phyloP scores from a whole-genome alignment of 2,888 invertebrate species.

The Colletes collaris region DNA sequence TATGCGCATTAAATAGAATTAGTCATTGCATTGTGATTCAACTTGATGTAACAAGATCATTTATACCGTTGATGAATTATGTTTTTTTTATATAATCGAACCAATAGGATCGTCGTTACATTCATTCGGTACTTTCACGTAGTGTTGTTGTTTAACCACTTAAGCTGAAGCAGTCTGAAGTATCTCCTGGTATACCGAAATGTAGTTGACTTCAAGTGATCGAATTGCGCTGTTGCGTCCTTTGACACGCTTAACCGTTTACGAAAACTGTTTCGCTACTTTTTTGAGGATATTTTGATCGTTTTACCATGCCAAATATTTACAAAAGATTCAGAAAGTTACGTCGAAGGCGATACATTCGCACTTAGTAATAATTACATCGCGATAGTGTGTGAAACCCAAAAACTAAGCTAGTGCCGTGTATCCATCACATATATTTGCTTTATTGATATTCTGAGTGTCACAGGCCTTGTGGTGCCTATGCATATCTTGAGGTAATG shows the following conservation, averaged over 20 bases:
- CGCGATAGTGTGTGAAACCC: conserved; percentile 58
- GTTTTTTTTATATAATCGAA: neutral
- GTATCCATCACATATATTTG: conserved; percentile 75
- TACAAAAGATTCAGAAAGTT: conserved; percentile 63
- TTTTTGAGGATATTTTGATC: conserved; percentile 60
- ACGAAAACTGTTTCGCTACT: conserved; percentile 61
- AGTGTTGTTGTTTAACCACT: conserved; percentile 41
- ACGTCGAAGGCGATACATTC: conserved; percentile 67
- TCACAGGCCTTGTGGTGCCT: conserved; percentile 79
- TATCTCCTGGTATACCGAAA: conserved; percentile 23
- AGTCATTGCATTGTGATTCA: neutral
- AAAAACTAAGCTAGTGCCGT: conserved; percentile 71
- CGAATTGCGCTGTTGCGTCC: conserved; percentile 72
- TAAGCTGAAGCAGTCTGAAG: conserved; percentile 32
- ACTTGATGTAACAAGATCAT: neutral
- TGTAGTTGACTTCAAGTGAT: conserved; percentile 62
- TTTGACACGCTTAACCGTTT: conserved; percentile 76
- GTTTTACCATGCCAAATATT: conserved; percentile 71
- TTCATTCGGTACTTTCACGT: conserved; percentile 31
- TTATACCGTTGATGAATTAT: conserved; percentile 13
- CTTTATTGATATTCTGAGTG: conserved; percentile 81
- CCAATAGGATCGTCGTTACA: conserved; percentile 44
- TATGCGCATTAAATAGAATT: conserved; percentile 22
- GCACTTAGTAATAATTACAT: conserved; percentile 66
- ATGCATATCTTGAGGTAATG: conserved; percentile 81